Base-by-base conservation (phyloP, 2,113 vertebrate genomes). In the Myiozetetes cayanensis region DNA sequence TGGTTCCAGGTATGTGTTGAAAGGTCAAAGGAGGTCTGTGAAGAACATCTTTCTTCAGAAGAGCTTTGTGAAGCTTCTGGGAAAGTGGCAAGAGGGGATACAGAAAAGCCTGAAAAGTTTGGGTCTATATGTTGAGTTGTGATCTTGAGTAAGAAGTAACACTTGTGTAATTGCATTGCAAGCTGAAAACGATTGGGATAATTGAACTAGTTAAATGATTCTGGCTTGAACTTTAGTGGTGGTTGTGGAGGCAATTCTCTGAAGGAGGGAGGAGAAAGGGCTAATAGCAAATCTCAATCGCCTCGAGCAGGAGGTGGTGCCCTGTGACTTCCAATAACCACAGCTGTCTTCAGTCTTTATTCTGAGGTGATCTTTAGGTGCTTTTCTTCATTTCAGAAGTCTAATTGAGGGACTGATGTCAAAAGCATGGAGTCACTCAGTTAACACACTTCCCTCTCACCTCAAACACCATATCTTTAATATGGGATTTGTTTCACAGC, bases 261-360 rank as follows among this genome's bases (percentile, higher is more conserved):
- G 56, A 52, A 65, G 37, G 35, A 63, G 12, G 23, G 23, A 56
- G 22, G 55, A 68, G 33, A 56, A 65, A 56, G 31, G 22, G 19
- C 30, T 65, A 43, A 49, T 30, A n/a, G 35, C 28, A 72, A 13
- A 49, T 37, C 31, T 44, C 27, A 17, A 5, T 24, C 59, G 15
- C 39, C 30, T 33, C 0, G 0, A 27, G 50, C 21, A 90, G n/a
- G 18, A 20, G 15, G 3, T 77, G n/a, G 0, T 41, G 22, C 39
- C 43, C 58, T 71, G 9, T 79, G 67, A 47, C 28, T 89, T 65
- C 47, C 35, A 55, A 3, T 41, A 73, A 47, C 41, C 1, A 3
- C 1, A 12, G 13, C 21, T 81, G 63, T 20, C 44, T 61, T 76
- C 19, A 35, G 1, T 46, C 27, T 67, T 79, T 2, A 5, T 37